Evolutionary conservation across 1,140 invertebrate species (phyloP), one percentile per base, ranked within the genome.

Genomic region (Thereuonema tuberculata): DNA sequence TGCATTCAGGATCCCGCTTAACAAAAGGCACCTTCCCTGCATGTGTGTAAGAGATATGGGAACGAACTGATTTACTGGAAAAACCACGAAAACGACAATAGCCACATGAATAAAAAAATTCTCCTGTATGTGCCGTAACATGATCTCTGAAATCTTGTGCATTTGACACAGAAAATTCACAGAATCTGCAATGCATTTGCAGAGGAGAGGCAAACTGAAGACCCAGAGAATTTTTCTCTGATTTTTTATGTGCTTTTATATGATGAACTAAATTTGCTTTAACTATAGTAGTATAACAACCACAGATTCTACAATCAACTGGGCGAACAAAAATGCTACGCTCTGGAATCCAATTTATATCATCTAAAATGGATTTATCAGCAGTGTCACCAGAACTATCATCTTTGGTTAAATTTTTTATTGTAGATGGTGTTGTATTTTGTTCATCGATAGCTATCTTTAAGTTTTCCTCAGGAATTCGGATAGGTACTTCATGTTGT

Each of bases 111-210:
- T 78, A 79, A 55, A 82, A 75, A 67, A 83, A 85, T 69, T 87
- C 84, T 0, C 84, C 84, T 0, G 84, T 86, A 60, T 87, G 85
- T 52, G 71, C 76, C n/a, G 78, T 80, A 17, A 83, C 76, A 64
- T 87, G 84, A 66, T 84, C 82, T 65, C 81, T 83, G 64, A 83
- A 82, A 15, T 71, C 68, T 65, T 79, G 70, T 17, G 74, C 61
- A 56, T 66, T 43, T 66, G 74, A 70, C 67, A 74, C 68, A 70
- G 73, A 62, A 61, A 73, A 66, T 66, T 68, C 61, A 46, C 67
- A 68, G 21, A 66, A 62, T 20, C 62, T 54, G 29, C 67, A 68
- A 58, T 63, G 61, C 21, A 58, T 63, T 24, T 58, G 56, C 27
- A 52, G 43, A 31, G 46, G 20, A 2, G 57, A 29, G 20, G 59